phyloP scores from a whole-genome alignment of 2,888 invertebrate species.

The Spatulosminthurus flaviceps region DNA sequence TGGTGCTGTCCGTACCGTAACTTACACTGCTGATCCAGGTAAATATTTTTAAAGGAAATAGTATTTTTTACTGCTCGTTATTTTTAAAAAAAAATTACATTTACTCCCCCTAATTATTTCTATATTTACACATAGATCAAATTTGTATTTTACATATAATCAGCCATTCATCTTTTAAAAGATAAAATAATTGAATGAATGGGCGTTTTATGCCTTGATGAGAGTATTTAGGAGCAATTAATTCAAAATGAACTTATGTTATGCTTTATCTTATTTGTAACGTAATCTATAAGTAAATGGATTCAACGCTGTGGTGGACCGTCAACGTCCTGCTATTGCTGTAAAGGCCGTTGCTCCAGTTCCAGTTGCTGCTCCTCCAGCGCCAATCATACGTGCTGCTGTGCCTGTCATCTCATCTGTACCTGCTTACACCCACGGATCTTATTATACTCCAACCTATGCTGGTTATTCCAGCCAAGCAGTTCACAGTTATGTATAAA shows the following conservation, averaged over 20 bases:
- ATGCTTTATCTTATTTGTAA: no score
- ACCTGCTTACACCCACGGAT: background rate
- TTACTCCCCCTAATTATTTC: no score
- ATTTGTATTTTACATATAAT: no score
- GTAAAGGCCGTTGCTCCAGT: conserved; percentile 45
- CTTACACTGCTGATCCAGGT: conserved; percentile 39
- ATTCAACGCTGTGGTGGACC: conserved; percentile 62
- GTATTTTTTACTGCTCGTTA: no score
- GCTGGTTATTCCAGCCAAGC: background rate
- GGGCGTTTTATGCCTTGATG: no score
- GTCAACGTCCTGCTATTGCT: conserved; percentile 42
- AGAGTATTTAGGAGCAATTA: no score
- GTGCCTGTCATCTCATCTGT: conserved; percentile 6
- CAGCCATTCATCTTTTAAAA: no score
- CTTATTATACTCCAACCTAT: background rate
- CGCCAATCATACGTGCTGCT: conserved; percentile 18
- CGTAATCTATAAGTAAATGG: conserved; percentile 54
- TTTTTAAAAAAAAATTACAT: no score
- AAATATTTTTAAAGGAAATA: no score
- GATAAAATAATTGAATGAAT: no score
- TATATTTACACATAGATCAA: no score
- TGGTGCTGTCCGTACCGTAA: conserved; percentile 41
- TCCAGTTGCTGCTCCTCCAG: conserved; percentile 46
- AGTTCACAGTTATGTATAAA: background rate
- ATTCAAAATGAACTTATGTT: no score